Percentiles rank a stretch among this genome's conserved stretches.
phyloP scores from a whole-genome alignment of 2,888 invertebrate genomes.

The Tromatobia lineatoria region DNA sequence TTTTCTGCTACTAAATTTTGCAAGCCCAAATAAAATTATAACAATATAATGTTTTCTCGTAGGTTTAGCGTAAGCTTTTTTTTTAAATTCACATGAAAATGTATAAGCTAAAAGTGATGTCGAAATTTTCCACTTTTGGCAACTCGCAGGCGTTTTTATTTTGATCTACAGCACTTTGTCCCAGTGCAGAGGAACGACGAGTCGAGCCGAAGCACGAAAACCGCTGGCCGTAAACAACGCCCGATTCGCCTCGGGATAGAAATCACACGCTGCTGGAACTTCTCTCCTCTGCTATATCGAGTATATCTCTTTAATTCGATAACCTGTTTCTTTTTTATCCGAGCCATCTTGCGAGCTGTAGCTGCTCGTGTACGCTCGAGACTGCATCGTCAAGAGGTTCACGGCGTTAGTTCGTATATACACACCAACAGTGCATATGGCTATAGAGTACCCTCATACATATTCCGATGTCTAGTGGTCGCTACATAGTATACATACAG shows the following conservation, averaged over 20 bases:
- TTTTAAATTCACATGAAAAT: too few species aligned
- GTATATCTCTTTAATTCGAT: conserved; percentile 83
- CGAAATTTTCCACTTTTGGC: too few species aligned
- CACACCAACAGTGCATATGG: not conserved
- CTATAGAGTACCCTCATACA: not conserved
- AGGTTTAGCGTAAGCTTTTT: too few species aligned
- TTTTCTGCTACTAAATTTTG: too few species aligned
- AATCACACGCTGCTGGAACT: conserved; percentile 76
- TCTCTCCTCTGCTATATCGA: conserved; percentile 30
- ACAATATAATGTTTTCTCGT: too few species aligned
- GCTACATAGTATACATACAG: conserved; percentile 23
- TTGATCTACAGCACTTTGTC: too few species aligned
- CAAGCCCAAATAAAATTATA: too few species aligned
- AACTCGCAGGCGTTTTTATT: too few species aligned
- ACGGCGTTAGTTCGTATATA: not conserved
- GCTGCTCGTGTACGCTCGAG: not conserved
- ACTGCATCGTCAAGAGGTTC: conserved; percentile 57
- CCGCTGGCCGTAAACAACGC: conserved; percentile 63
- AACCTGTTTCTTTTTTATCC: conserved; percentile 81
- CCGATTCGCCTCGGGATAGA: conserved; percentile 77
- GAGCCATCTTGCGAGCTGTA: conserved; percentile 62
- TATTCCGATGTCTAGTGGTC: not conserved
- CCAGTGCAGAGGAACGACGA: not conserved
- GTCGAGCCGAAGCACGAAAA: conserved; percentile 12
- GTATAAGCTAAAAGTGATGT: not conserved